These are phyloP conservation scores for Picathartes gymnocephalus DNA, from an alignment of 2,113 vertebrate genomes.

Conservation along the genomic window DNA sequence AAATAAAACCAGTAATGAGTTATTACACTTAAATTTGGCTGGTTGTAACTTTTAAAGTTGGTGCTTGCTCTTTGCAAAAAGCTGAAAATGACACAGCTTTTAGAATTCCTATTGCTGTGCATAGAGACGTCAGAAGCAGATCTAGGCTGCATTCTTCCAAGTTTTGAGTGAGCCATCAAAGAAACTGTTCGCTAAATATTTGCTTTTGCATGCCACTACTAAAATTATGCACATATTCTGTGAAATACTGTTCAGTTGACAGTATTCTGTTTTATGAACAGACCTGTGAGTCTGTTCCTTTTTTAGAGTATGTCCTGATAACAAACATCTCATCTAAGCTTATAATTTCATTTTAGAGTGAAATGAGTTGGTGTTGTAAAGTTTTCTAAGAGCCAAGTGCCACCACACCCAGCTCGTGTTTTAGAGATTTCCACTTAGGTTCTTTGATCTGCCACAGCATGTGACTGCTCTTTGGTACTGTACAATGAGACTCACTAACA, in stretches of 20 bases:
- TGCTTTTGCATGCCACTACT: not conserved
- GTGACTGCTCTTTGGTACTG: not conserved
- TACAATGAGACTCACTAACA: not conserved
- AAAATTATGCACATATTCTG: not conserved
- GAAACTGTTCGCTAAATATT: not conserved
- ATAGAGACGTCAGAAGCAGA: not conserved
- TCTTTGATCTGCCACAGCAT: not conserved
- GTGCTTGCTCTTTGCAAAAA: not conserved
- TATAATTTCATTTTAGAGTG: not conserved
- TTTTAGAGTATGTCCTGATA: not conserved
- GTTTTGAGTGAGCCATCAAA: not conserved
- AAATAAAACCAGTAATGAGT: not conserved
- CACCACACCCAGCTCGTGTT: not conserved
- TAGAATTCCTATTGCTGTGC: not conserved
- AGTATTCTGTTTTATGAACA: not conserved
- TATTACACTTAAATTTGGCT: not conserved
- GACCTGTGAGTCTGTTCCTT: not conserved
- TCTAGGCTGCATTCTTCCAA: not conserved
- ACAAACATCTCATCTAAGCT: not conserved
- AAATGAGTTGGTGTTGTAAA: not conserved
- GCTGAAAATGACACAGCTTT: not conserved
- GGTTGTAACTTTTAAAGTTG: not conserved
- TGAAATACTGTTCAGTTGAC: not conserved
- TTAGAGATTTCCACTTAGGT: not conserved
- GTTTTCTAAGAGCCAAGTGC: not conserved